Evolutionary conservation across 1,140 invertebrate genomes (phyloP).

Genomic region (Tenebrio molitor): DNA sequence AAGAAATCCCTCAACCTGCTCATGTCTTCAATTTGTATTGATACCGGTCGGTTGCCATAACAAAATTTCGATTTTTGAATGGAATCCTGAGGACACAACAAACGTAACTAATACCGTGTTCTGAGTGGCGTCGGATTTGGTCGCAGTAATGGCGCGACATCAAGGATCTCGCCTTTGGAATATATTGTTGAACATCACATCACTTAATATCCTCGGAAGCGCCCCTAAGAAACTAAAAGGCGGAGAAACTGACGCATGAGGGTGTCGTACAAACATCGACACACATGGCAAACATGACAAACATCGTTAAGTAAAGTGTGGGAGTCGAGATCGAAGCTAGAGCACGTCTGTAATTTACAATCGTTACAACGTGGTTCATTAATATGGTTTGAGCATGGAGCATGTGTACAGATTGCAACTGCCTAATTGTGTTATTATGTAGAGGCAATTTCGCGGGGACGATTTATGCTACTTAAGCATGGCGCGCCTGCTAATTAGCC

Average conservation of each 20-base stretch:
- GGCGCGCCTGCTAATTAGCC: too few relatives aligned
- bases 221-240: constrained; percentile 16
- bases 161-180: background rate
- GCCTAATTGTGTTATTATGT: constrained; percentile 17
- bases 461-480: too few relatives aligned
- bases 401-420: constrained; percentile 8
- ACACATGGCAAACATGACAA: constrained; percentile 34
- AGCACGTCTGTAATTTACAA: constrained; percentile 28
- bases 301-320: constrained; percentile 37
- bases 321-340: constrained; percentile 1
- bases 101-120: too few relatives aligned
- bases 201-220: constrained; percentile 16
- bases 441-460: background rate
- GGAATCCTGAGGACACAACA: too few relatives aligned
- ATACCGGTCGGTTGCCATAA: too few relatives aligned
- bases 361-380: background rate
- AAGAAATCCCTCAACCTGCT: too few relatives aligned
- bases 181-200: background rate
- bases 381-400: background rate
- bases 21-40: too few relatives aligned
- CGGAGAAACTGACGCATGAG: constrained; percentile 18
- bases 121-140: background rate
- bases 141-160: background rate
- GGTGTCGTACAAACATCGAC: constrained; percentile 24
- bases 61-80: too few relatives aligned